Conservation (phyloP, 30 jellyfish, hydroid and myxozoan species). For the Mastigias papua region DNA sequence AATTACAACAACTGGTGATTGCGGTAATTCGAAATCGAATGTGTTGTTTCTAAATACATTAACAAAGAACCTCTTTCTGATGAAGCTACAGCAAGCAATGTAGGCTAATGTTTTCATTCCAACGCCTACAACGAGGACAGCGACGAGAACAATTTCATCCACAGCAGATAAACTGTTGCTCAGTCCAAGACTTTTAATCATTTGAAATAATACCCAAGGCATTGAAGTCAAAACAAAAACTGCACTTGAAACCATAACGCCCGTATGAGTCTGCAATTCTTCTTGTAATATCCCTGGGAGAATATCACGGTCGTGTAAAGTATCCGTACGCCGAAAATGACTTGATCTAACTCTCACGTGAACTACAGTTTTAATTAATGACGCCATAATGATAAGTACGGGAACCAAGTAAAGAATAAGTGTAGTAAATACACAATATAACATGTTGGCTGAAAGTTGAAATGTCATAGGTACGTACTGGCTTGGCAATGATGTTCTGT, state of each 20-base stretch:
- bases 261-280: conserved; percentile 40
- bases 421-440: conserved; percentile 28
- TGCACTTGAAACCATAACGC: conserved; percentile 40
- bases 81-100: conserved; percentile 29
- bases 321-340: not conserved
- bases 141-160: conserved; percentile 26
- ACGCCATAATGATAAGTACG: conserved; percentile 14
- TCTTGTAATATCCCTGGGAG: conserved; percentile 3
- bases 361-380: conserved; percentile 19
- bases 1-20: conserved; percentile 36
- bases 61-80: conserved; percentile 46
- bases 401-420: conserved; percentile 30
- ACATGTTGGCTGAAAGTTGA: conserved; percentile 24
- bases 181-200: conserved; percentile 48
- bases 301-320: not conserved
- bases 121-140: conserved; percentile 32
- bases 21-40: conserved; percentile 39
- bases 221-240: conserved; percentile 31
- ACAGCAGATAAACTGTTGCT: not conserved
- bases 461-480: conserved; percentile 43
- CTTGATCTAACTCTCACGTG: not conserved
- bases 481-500: conserved; percentile 4
- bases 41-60: conserved; percentile 8
- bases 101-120: conserved; percentile 31
- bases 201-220: conserved; percentile 49